phyloP scores from a whole-genome alignment of 2,113 vertebrate genomes.

The Muscicapa adusta region DNA sequence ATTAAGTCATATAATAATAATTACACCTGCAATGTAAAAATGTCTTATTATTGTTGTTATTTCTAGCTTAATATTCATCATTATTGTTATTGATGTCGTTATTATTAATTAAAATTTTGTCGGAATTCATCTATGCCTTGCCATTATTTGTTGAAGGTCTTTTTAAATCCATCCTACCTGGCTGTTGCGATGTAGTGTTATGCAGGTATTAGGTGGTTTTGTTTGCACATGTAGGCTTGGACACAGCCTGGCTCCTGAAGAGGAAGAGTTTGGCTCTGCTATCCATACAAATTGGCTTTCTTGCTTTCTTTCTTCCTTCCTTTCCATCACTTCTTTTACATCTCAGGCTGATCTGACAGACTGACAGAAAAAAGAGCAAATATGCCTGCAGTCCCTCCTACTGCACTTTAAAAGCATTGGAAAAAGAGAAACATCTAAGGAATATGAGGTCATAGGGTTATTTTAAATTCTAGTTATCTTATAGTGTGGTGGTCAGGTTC shows the following conservation, averaged over 20 bases:
- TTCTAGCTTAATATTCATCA: background rate
- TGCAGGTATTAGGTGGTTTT: background rate
- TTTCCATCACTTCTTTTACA: background rate
- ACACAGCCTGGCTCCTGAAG: background rate
- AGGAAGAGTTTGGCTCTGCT: background rate
- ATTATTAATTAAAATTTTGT: background rate
- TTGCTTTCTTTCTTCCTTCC: background rate
- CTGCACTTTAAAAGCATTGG: background rate
- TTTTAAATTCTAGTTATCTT: background rate
- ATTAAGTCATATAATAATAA: background rate
- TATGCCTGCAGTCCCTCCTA: background rate
- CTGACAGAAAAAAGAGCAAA: background rate
- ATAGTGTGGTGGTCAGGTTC: background rate
- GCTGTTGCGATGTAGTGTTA: background rate
- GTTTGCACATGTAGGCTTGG: background rate
- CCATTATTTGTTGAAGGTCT: background rate
- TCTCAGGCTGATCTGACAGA: background rate
- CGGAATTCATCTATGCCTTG: background rate
- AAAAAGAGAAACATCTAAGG: background rate
- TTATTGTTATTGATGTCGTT: background rate
- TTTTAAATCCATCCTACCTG: background rate
- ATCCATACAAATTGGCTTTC: background rate
- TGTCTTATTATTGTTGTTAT: background rate
- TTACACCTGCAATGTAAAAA: background rate
- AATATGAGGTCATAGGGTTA: background rate